Evolutionary conservation across 2,113 vertebrate species (phyloP), one percentile per base, ranked within the genome.

Genomic region (Nothocercus nigrocapillus): DNA sequence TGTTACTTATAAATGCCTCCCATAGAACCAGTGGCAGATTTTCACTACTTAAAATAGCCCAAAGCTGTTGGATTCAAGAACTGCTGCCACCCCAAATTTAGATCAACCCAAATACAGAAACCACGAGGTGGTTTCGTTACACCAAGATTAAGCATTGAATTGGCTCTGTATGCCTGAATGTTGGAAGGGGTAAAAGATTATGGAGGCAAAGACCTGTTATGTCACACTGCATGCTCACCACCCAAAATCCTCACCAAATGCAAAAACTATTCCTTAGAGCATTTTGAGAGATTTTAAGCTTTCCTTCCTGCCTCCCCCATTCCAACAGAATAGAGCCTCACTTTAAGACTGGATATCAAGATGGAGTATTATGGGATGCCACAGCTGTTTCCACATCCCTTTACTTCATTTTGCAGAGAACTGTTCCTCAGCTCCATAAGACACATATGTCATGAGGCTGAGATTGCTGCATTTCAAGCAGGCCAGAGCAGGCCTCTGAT

Each of bases 31-130:
- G 18, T 92, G 85, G 90, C 82, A 97, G 93, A 95, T 94, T 95
- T 95, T 95, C 83, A 74, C 89, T 82, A 83, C 90, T 94, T 58
- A 95, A 97, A 97, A 97, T 97, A 97, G 94, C 94, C 93, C 44
- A 95, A 96, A 96, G 94, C 92, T 81, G 89, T 83, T 38, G 67
- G 88, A 94, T 95, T 96, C 94, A 51, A 27, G 91, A 69, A 44
- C 88, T 75, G 66, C 91, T 91, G 89, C 95, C 80, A 94, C 94
- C 96, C 94, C 93, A 96, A 96, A 96, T 95, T 97, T 97, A 97
- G 96, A 94, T 67, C 91, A 69, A 94, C 86, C 77, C 93, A 75
- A 94, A 92, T 15, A 88, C 83, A 88, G 73, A 95, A 92, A 84
- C 89, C 85, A 95, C 91, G 68, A 94, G 94, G 94, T 70, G 87